These are phyloP conservation scores for Paguma larvata DNA, from an alignment of 2,797 vertebrate genomes.

Conservation along the genomic window DNA sequence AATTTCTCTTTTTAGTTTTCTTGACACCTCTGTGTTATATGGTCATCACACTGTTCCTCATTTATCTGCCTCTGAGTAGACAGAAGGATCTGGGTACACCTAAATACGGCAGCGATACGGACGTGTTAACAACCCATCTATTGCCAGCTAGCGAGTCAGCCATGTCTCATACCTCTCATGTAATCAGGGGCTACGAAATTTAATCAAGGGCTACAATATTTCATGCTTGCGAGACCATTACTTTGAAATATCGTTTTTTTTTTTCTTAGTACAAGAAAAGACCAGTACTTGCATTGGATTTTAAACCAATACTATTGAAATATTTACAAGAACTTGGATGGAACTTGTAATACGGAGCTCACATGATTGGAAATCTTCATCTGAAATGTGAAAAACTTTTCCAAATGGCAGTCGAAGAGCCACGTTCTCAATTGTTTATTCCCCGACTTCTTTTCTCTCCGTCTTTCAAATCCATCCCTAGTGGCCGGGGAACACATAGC, in stretches of 20 bases:
- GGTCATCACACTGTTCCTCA: background rate
- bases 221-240: slow-evolving; percentile 65
- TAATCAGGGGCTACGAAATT: slow-evolving; percentile 71
- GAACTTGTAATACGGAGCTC: background rate
- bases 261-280: slow-evolving; percentile 60
- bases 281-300: background rate
- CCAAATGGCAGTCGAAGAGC: background rate
- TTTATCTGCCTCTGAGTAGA: slow-evolving; percentile 31
- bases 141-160: background rate
- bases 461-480: background rate
- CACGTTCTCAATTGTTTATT: background rate
- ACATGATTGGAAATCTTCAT: background rate
- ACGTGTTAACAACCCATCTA: slow-evolving; percentile 25
- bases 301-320: slow-evolving; percentile 59
- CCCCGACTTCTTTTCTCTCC: background rate
- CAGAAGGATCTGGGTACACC: background rate
- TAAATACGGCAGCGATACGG: background rate
- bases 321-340: slow-evolving; percentile 14
- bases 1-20: slow-evolving; percentile 51
- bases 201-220: slow-evolving; percentile 72
- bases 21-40: background rate
- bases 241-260: slow-evolving; percentile 65
- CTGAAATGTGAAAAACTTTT: background rate
- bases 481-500: rapidly evolving
- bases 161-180: slow-evolving; percentile 64